Base-by-base conservation (phyloP, 2,797 vertebrate genomes). In the Enteromius radiatus region DNA sequence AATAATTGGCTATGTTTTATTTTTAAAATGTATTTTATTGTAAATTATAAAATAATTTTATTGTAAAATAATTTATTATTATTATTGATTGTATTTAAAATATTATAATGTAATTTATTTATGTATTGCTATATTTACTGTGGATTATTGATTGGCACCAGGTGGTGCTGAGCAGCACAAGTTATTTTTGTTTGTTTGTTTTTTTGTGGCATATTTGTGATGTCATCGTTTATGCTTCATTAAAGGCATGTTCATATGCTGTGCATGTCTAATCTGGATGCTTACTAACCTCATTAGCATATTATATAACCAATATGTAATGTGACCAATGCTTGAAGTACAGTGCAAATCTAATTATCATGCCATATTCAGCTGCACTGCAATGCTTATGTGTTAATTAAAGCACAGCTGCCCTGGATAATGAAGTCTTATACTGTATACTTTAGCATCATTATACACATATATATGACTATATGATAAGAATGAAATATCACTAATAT, bases 121-220 rank as follows among this genome's bases (percentile, higher is more conserved):
- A 36, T 36, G 4, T 5, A 5, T 36, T 36, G 6, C 36, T 14
- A 47, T 45, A 7, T 77, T 61, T 31, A 26, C 21, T 64, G 76
- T 2, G n/a, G 26, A 12, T 38, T 43, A 70, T 26, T 23, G 3
- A 70, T 28, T 81, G 75, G 69, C 85, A 84, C 52, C 70, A 76
- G 75, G 83, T 43, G 78, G 81, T 45, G 84, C 78, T 88, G 88
- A 85, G 90, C 89, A 92, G 89, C 89, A 87, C 80, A 89, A 81
- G 85, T 82, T 86, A 33, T 33, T 33, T 33, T 33, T 21, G 8
- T n/a, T 26, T 26, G 26, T 26, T 84, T 85, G 82, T 31, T 65
- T 78, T 45, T n/a, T 54, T 70, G 41, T 86, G 54, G 33, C 15
- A 36, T 70, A 28, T 87, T 45, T 61, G 45, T 54, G 38, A 11